Base-by-base conservation (phyloP, 2,113 vertebrate genomes). In the Cyanoderma ruficeps region DNA sequence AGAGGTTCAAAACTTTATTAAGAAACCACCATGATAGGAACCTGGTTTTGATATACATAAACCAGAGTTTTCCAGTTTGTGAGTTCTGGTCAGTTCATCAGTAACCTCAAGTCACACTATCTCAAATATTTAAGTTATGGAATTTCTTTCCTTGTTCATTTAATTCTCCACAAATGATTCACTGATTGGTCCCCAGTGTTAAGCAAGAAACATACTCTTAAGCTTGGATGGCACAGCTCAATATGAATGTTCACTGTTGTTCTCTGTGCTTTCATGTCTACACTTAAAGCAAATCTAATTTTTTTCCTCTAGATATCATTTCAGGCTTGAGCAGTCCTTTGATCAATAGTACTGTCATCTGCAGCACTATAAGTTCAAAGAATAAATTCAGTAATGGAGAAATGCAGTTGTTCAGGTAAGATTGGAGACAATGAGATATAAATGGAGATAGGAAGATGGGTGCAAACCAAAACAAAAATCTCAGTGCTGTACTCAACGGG, bases 301-400 rank as follows among this genome's bases (percentile, higher is more conserved):
- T 44, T 67, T 80, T 79, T 53, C 6, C 18, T 25, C 30, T 68
- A 47, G 61, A 74, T 47, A 69, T 5, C 3, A 91, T 94, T 96
- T 96, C 67, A 93, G 64, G 33, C 35, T 77, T 88, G 55, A 94
- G 41, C 59, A 90, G 47, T 50, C 67, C 84, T 96, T 97, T 94
- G 84, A 95, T 96, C 93, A 90, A 90, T 83, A 77, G 63, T 21
- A 59, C 59, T 88, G 47, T 24, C 55, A 55, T 90, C 82, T 88
- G 55, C 78, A 90, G 78, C 75, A 80, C 63, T 88, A 2, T 42
- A 55, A 90, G 75, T 95, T 95, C 93, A 93, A 97, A 95, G 84
- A 44, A 85, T 65, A 87, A 86, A 95, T 72, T 93, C 74, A 88
- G 15, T 88, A 89, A 94, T 67, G 22, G 75, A 95, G 67, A 93